phyloP scores from a whole-genome alignment of 2,888 invertebrate genomes.

The Erynnis tages region DNA sequence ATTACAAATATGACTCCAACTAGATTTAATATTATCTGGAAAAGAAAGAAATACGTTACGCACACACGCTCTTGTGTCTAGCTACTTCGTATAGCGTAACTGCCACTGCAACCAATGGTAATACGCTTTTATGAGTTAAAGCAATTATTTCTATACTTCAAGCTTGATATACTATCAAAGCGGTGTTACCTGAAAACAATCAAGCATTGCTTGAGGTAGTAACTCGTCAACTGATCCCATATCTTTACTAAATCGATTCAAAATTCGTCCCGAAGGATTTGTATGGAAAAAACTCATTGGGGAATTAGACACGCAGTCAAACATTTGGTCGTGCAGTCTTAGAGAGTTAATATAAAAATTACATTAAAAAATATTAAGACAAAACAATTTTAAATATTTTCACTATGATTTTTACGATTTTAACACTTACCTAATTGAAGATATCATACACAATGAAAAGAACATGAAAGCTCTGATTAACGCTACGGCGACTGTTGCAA shows the following conservation, averaged over 20 bases:
- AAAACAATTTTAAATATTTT: neutral
- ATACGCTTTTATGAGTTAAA: too few relatives aligned
- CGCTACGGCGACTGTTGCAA: slow-evolving; percentile 81
- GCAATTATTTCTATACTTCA: too few relatives aligned
- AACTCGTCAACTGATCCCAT: slow-evolving; percentile 91
- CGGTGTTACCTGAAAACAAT: slow-evolving; percentile 80
- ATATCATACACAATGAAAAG: slow-evolving; percentile 84
- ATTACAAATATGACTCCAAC: slow-evolving; percentile 90
- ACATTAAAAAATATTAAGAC: neutral
- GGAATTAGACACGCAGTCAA: slow-evolving; percentile 76
- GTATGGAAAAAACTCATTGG: slow-evolving; percentile 88
- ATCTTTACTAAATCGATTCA: slow-evolving; percentile 92
- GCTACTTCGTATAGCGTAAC: too few relatives aligned
- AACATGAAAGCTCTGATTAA: slow-evolving; percentile 83
- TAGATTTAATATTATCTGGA: slow-evolving; percentile 88
- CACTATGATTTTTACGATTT: too few relatives aligned
- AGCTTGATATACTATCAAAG: too few relatives aligned
- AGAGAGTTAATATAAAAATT: too few relatives aligned
- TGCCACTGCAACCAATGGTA: too few relatives aligned
- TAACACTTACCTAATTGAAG: slow-evolving; percentile 77
- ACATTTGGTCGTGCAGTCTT: slow-evolving; percentile 88
- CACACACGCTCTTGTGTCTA: too few relatives aligned
- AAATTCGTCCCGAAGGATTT: slow-evolving; percentile 90
- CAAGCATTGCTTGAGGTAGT: slow-evolving; percentile 87
- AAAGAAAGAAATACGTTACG: too few relatives aligned